Conservation (phyloP, 2,113 vertebrate genomes). For the Perca flavescens region DNA sequence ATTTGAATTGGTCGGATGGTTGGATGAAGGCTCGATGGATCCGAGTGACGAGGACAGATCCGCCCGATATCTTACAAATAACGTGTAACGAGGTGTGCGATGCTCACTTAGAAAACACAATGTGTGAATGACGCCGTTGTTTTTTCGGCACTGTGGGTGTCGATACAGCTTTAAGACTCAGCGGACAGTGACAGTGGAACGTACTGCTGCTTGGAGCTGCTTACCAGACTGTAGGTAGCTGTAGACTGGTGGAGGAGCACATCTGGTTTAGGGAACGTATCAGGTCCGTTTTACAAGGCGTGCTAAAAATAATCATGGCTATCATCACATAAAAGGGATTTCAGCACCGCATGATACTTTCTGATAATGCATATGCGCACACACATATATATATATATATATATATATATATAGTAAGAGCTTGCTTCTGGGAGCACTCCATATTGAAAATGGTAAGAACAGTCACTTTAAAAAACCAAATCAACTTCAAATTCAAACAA, state of each 20-base stretch:
- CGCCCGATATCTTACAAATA: not conserved
- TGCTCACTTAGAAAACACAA: not conserved
- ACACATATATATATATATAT: no score
- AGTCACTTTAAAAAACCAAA: not conserved
- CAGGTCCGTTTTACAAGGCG: not conserved
- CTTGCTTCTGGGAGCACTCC: not conserved
- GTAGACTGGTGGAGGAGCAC: not conserved
- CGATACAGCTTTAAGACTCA: conserved; percentile 3
- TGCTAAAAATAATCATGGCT: not conserved
- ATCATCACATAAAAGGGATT: not conserved
- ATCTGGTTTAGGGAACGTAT: not conserved
- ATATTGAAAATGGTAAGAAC: not conserved
- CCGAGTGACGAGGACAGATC: not conserved
- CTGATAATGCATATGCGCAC: not conserved
- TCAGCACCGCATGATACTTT: not conserved
- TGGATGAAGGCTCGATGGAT: not conserved
- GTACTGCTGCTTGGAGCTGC: not conserved
- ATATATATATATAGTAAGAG: not conserved
- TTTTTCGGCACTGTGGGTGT: not conserved
- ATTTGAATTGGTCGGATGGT: not conserved
- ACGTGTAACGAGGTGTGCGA: no score
- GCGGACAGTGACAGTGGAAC: not conserved
- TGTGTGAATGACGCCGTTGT: not conserved
- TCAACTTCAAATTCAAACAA: not conserved
- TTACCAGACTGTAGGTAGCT: not conserved